These are phyloP conservation scores for Sapayoa aenigma DNA, from an alignment of 2,113 vertebrate species.

Conservation along the genomic window DNA sequence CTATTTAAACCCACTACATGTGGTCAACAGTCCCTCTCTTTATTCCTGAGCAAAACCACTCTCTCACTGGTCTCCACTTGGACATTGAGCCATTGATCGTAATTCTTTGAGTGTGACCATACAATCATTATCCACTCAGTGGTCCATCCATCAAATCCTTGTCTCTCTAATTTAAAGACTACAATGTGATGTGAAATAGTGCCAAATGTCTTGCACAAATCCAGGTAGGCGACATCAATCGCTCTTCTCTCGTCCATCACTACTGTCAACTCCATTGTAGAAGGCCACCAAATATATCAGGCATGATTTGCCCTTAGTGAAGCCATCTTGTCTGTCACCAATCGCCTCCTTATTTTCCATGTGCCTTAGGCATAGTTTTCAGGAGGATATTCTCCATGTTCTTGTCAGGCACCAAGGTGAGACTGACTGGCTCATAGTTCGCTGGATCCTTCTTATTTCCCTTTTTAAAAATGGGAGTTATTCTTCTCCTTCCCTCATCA, in stretches of 20 bases:
- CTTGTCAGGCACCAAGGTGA: not conserved
- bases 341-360: not conserved
- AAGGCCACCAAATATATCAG: not conserved
- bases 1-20: no score
- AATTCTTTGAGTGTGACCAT: not conserved
- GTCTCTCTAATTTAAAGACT: not conserved
- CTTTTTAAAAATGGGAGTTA: not conserved
- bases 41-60: not conserved
- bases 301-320: not conserved
- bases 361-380: not conserved
- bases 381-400: not conserved
- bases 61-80: not conserved
- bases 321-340: not conserved
- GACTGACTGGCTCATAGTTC: no score
- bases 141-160: not conserved
- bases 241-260: not conserved
- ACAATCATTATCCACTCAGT: not conserved
- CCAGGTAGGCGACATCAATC: not conserved
- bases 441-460: not conserved
- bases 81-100: not conserved
- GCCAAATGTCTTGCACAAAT: not conserved
- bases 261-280: not conserved
- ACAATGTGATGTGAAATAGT: not conserved
- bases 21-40: not conserved
- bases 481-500: not conserved